Evolutionary conservation across 2,797 vertebrate species (phyloP).

Genomic region (Spea hammondii): DNA sequence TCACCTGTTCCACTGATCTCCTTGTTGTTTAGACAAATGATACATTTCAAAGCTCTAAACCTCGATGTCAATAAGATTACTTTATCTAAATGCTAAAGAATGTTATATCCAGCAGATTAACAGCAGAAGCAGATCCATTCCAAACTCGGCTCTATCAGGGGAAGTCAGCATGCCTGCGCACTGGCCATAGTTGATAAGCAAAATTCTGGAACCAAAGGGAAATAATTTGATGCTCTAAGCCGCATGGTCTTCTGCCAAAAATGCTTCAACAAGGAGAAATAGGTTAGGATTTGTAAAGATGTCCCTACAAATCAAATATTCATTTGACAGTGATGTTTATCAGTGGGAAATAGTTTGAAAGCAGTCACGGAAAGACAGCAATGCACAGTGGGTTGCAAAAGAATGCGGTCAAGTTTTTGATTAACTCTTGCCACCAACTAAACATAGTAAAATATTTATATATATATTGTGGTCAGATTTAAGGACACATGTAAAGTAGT

Average conservation of each 20-base stretch:
- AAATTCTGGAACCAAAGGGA: conserved; percentile 23
- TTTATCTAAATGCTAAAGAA: conserved; percentile 45
- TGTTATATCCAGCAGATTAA: conserved; percentile 37
- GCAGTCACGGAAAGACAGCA: conserved; percentile 4
- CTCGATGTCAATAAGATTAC: conserved; percentile 38
- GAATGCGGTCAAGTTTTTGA: too few relatives aligned
- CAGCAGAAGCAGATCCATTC: conserved; percentile 16
- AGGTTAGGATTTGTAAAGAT: conserved; percentile 28
- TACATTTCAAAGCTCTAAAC: conserved; percentile 16
- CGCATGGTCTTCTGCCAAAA: conserved; percentile 9
- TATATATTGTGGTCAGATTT: too few relatives aligned
- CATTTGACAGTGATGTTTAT: conserved; percentile 38
- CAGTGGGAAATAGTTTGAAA: conserved; percentile 18
- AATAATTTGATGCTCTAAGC: conserved; percentile 32
- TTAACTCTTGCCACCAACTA: too few relatives aligned
- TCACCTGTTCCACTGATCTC: conserved; percentile 17
- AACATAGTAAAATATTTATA: too few relatives aligned
- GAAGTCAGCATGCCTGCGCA: neutral
- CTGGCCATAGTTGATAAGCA: conserved; percentile 29
- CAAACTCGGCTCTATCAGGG: conserved; percentile 25
- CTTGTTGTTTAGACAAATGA: conserved; percentile 17
- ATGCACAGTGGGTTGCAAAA: neutral
- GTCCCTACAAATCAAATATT: conserved; percentile 43
- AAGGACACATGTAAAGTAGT: too few relatives aligned
- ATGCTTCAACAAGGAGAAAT: conserved; percentile 18